Percentiles rank a stretch among this genome's conserved stretches.
phyloP scores from a whole-genome alignment of 2,113 vertebrate species.

The Rhineura floridana region DNA sequence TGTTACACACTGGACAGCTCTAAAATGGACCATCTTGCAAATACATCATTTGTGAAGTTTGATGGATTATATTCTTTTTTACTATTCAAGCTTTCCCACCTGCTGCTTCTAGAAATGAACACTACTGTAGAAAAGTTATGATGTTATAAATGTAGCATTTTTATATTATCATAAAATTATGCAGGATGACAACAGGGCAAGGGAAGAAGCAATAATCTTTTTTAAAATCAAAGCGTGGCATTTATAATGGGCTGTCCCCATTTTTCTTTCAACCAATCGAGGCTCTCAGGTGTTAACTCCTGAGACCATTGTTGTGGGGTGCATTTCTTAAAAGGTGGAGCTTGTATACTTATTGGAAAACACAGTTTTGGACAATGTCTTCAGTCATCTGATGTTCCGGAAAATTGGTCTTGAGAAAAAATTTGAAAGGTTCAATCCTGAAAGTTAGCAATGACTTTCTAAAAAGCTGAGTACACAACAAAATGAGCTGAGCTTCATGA shows the following conservation, averaged over 20 bases:
- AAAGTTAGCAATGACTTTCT: neutral
- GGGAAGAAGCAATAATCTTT: neutral
- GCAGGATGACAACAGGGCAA: conserved; percentile 3
- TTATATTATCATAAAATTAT: conserved; percentile 15
- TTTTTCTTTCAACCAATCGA: neutral
- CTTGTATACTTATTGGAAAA: neutral
- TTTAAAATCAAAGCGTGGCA: neutral
- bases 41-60: conserved; percentile 21
- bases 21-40: conserved; percentile 6
- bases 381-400: neutral
- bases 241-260: neutral
- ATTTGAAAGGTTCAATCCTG: neutral
- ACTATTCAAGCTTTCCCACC: conserved; percentile 8
- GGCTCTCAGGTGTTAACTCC: neutral
- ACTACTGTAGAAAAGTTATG: neutral
- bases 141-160: neutral
- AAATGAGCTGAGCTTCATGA: neutral
- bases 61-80: conserved; percentile 28
- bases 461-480: neutral
- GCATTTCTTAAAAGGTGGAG: neutral
- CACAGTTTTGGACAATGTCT: neutral
- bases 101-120: conserved; percentile 22
- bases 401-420: conserved; percentile 4
- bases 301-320: rapidly evolving
- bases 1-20: conserved; percentile 13